Conservation (phyloP, 2,113 vertebrate species). For the Saiga tatarica region DNA sequence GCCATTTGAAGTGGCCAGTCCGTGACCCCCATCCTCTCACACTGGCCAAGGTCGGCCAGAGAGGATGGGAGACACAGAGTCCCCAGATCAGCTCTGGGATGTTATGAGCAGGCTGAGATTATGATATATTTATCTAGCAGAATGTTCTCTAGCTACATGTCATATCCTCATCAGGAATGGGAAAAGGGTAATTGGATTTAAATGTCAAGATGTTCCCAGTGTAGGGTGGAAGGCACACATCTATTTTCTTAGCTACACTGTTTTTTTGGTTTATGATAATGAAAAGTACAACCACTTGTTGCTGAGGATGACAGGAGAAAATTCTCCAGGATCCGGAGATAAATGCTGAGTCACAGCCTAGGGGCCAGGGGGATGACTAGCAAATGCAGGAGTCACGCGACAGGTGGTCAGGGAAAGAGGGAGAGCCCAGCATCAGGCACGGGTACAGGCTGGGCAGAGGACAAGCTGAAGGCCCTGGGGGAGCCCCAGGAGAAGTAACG, state of each 20-base stretch:
- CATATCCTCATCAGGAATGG: slow-evolving; percentile 80
- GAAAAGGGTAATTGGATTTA: slow-evolving; percentile 89
- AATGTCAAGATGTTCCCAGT: slow-evolving; percentile 86
- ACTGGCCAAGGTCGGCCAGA: not conserved
- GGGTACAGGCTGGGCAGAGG: not conserved
- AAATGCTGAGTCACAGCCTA: slow-evolving; percentile 52
- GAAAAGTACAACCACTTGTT: slow-evolving; percentile 76
- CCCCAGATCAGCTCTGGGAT: slow-evolving; percentile 31
- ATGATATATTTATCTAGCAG: slow-evolving; percentile 76
- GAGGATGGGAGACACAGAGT: not conserved
- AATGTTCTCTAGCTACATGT: slow-evolving; percentile 70
- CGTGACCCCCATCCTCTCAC: not conserved
- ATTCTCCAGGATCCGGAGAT: slow-evolving; percentile 52
- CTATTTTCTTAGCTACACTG: slow-evolving; percentile 77
- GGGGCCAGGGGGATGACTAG: not conserved
- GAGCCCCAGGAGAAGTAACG: not conserved
- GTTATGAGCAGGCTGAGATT: slow-evolving; percentile 51
- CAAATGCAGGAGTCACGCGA: not conserved
- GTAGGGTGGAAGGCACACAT: slow-evolving; percentile 76
- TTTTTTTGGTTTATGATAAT: slow-evolving; percentile 73
- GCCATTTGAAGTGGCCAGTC: not conserved
- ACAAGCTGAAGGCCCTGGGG: not conserved
- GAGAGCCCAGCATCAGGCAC: not conserved
- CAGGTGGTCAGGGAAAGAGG: not conserved
- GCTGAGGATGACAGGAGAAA: slow-evolving; percentile 53